Evolutionary conservation across 2,888 invertebrate species (phyloP), one percentile per base, ranked within the genome.

Genomic region (Stenolophus ochropezus): DNA sequence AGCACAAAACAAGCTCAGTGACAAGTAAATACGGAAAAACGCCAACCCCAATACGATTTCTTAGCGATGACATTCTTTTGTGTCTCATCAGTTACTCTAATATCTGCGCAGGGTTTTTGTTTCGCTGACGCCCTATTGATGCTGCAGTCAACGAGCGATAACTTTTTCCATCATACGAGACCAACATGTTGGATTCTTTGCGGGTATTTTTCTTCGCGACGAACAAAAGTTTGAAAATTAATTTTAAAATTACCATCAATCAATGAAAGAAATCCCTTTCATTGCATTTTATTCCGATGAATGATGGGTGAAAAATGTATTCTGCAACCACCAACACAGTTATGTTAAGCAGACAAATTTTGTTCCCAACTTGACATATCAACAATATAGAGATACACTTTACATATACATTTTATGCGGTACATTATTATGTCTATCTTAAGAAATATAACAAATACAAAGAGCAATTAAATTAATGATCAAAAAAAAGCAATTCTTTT

Each of bases 81-180:
- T 65, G n/a, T 65, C n/a, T 23, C 27, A 65, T 23, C 65, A 65
- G 65, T 65, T 65, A 65, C 65, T n/a, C 65, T 65, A 65, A 65
- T 65, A 65, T 65, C 23, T 27, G 27, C 20, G 11, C 20, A 56
- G 14, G 0, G 25, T 27, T 65, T 65, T 27, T 65, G 25, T 65
- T 65, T 27, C 25, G 27, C 23, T 14, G 18, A 4, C 61, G n/a
- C 65, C 33, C 25, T 21, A 65, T 65, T 65, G 16, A 65, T 65
- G 65, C 27, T 65, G 14, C 27, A 65, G 21, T 65, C 23, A 65
- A 65, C 65, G 21, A 65, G 27, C 65, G 18, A 65, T 65, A 65
- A 65, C 65, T 65, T 65, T 65, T 65, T 27, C 14, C n/a, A 16
- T 23, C 27, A 16, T 65, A 65, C 65, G 2, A 65, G 65, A 25